These are phyloP conservation scores for Ammodytes dubius DNA, from an alignment of 2,113 vertebrate genomes.

Conservation along the genomic window DNA sequence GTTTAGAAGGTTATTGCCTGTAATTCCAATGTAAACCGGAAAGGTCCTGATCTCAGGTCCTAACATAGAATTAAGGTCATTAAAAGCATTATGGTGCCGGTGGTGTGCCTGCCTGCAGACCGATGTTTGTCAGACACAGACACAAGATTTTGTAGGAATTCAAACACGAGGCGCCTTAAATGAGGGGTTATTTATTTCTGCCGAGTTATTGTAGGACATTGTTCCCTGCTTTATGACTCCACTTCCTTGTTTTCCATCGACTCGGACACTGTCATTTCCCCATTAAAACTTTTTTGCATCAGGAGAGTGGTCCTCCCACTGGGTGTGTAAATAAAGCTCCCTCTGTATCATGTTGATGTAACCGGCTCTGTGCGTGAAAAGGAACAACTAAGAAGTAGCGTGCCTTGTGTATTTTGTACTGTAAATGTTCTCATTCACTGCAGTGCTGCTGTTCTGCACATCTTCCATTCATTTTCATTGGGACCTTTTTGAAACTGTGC, in stretches of 20 bases:
- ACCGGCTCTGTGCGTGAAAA: slow-evolving; percentile 30
- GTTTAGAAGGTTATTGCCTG: slow-evolving; percentile 53
- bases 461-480: not conserved
- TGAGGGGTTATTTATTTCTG: slow-evolving; percentile 67
- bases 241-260: slow-evolving; percentile 60
- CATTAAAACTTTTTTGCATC: slow-evolving; percentile 74
- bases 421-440: slow-evolving; percentile 3
- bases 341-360: slow-evolving; percentile 62
- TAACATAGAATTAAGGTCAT: slow-evolving; percentile 80
- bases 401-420: slow-evolving; percentile 18
- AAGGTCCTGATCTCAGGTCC: slow-evolving; percentile 60
- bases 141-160: slow-evolving; percentile 57
- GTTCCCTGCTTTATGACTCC: slow-evolving; percentile 60
- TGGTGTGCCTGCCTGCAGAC: slow-evolving; percentile 69
- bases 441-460: not conserved
- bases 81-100: slow-evolving; percentile 70
- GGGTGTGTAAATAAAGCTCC: slow-evolving; percentile 70
- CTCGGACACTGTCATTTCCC: slow-evolving; percentile 70
- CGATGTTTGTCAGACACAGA: slow-evolving; percentile 76
- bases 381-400: slow-evolving; percentile 10
- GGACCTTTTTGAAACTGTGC: not conserved
- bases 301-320: slow-evolving; percentile 66
- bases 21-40: slow-evolving; percentile 67
- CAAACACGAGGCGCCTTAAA: slow-evolving; percentile 75
- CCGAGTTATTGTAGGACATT: slow-evolving; percentile 65